Percentiles rank a stretch among this genome's conserved stretches.
Conservation (phyloP, 2,113 vertebrate species). For the Melanocharis versteri region DNA sequence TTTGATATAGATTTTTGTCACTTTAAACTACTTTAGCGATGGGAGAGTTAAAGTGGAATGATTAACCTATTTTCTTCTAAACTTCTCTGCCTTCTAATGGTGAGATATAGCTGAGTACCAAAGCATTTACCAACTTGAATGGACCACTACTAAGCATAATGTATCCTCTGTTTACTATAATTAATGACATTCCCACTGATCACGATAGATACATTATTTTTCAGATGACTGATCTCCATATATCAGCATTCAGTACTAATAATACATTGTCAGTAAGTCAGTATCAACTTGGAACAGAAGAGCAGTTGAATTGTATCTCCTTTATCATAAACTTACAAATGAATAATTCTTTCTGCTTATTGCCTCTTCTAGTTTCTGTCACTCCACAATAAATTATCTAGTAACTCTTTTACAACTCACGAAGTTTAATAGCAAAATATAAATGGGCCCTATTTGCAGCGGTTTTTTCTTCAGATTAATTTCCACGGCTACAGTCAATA, state of each 20-base stretch:
- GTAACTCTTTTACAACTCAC: conserved; percentile 47
- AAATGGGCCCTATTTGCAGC: conserved; percentile 1
- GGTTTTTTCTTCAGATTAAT: conserved; percentile 3
- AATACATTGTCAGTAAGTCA: conserved; percentile 47
- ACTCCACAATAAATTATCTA: conserved; percentile 58
- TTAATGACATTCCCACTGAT: conserved; percentile 47
- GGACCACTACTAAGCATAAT: conserved; percentile 1
- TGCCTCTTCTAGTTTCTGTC: conserved; percentile 42
- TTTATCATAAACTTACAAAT: conserved; percentile 56
- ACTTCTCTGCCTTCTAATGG: conserved; percentile 10
- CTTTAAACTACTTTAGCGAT: not conserved
- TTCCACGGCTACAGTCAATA: not conserved
- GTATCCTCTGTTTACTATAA: conserved; percentile 55
- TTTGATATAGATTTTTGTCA: not conserved
- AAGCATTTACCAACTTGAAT: not conserved
- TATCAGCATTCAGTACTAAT: conserved; percentile 35
- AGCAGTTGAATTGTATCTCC: conserved; percentile 23
- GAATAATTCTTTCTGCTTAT: conserved; percentile 63
- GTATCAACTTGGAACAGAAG: conserved; percentile 10
- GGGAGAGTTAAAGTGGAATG: not conserved
- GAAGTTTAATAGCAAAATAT: conserved; percentile 57
- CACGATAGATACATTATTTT: conserved; percentile 43
- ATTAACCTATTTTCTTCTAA: conserved; percentile 46
- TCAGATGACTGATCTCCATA: conserved; percentile 42
- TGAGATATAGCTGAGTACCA: not conserved